phyloP scores from a whole-genome alignment of 2,113 vertebrate species.

The Halcyon senegalensis region DNA sequence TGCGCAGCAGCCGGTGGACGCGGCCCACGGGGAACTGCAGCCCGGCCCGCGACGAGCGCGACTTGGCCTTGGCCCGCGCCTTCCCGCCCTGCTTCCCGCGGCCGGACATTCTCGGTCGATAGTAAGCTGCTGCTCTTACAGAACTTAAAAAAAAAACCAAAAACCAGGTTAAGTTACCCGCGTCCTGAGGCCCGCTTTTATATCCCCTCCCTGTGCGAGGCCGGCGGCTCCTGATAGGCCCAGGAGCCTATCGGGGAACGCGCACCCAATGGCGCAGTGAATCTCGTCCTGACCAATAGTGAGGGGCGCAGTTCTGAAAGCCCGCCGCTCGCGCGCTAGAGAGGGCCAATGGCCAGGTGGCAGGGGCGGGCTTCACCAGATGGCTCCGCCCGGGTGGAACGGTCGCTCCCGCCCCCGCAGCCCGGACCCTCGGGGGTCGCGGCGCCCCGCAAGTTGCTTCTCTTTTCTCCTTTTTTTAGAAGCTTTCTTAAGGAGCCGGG shows the following conservation, averaged over 20 bases:
- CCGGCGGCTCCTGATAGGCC: not conserved
- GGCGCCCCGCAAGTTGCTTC: not conserved
- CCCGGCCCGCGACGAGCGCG: conserved; percentile 70
- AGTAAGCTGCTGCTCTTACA: fast-evolving
- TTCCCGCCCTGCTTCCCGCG: conserved; percentile 62
- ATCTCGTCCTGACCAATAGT: not conserved
- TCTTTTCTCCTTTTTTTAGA: too few relatives aligned
- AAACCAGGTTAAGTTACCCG: fast-evolving
- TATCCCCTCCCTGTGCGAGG: not conserved
- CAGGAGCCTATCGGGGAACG: not conserved
- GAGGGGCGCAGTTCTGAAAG: not conserved
- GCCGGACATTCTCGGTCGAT: conserved; percentile 73
- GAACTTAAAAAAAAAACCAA: fast-evolving
- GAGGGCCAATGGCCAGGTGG: not conserved
- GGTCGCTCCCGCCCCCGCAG: not conserved
- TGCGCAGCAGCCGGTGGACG: conserved; percentile 86
- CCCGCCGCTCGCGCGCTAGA: not conserved
- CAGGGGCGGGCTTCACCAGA: not conserved
- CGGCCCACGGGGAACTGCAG: conserved; percentile 87
- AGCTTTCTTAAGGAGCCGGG: too few relatives aligned
- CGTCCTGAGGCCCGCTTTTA: not conserved
- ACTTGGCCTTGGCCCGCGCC: conserved; percentile 80
- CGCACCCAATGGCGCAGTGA: not conserved
- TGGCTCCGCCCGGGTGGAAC: fast-evolving
- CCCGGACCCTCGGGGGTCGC: too few relatives aligned